Base-by-base conservation (phyloP, 2,797 vertebrate species). In the Lithobates sylvaticus region DNA sequence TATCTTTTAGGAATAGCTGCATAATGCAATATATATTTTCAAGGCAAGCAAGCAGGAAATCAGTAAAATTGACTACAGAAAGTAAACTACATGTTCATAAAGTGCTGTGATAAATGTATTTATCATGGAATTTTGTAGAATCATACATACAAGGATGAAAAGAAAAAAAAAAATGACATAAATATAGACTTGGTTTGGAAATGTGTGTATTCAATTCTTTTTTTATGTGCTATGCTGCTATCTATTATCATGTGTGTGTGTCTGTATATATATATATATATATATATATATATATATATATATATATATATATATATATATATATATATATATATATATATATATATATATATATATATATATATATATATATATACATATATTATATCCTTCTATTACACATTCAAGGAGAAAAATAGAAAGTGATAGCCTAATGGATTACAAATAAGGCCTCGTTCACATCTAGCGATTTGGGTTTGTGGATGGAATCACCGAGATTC, bases 1-100 rank as follows among this genome's bases (percentile, higher is more conserved):
- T 84, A 87, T 79, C 86, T 84, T 79, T 74, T 76, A 74, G 70
- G 61, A 76, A 79, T 79, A 83, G 72, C 76, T 83, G 81, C 76
- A 78, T 68, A 68, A 73, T 74, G 70, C 13, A 44, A 34, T 74
- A 74, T 83, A 75, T 75, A 78, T 74, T 87, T 83, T 74, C 86
- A 79, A 87, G 65, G 29, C 42, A 87, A 34, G 58, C 75, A 68
- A 78, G 76, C 36, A 73, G 75, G 69, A 84, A 79, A 84, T 79
- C 39, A 76, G 36, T 36, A 86, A 67, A 82, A 86, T 86, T 82
- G 82, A 77, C 29, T 71, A 72, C 36, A 47, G 39, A 74, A 39
- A 32, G 69, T 75, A 39, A 54, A 73, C 58, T 84, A 29, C 10
- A 36, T 61, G 76, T 79, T 87, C 70, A 87, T 84, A 75, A 78